A percentile compares a stretch with the other conserved stretches of the same genome.
Conservation (phyloP, 2,113 vertebrate genomes). For the Serilophus lunatus region DNA sequence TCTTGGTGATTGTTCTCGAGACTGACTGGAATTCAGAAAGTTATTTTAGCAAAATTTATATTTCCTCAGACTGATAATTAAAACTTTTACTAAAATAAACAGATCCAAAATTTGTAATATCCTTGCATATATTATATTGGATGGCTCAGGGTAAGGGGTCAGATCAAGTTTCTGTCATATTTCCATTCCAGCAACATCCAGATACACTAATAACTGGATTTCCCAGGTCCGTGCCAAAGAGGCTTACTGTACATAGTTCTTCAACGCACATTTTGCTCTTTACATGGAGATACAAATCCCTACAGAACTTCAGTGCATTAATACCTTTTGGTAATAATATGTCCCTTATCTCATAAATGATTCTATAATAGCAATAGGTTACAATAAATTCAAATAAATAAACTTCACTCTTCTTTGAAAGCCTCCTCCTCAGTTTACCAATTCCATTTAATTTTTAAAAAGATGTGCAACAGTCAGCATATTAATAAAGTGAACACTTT, state of each 20-base stretch:
- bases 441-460: not conserved
- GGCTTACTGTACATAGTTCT: not conserved
- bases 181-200: not conserved
- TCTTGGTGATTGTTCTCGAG: not conserved
- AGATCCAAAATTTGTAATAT: not conserved
- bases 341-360: not conserved
- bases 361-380: not conserved
- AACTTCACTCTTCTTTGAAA: not conserved
- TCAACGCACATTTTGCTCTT: not conserved
- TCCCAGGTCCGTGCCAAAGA: not conserved
- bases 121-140: not conserved
- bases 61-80: not conserved
- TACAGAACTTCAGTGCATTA: not conserved
- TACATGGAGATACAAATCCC: not conserved
- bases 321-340: not conserved
- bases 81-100: not conserved
- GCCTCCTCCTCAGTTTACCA: not conserved
- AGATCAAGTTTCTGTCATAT: not conserved
- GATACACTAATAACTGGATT: not conserved
- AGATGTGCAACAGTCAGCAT: not conserved
- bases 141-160: not conserved
- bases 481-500: not conserved
- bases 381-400: not conserved
- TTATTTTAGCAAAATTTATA: not conserved
- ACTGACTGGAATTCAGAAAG: not conserved